Base-by-base conservation (phyloP, 2,797 vertebrate genomes). In the Strix occidentalis region DNA sequence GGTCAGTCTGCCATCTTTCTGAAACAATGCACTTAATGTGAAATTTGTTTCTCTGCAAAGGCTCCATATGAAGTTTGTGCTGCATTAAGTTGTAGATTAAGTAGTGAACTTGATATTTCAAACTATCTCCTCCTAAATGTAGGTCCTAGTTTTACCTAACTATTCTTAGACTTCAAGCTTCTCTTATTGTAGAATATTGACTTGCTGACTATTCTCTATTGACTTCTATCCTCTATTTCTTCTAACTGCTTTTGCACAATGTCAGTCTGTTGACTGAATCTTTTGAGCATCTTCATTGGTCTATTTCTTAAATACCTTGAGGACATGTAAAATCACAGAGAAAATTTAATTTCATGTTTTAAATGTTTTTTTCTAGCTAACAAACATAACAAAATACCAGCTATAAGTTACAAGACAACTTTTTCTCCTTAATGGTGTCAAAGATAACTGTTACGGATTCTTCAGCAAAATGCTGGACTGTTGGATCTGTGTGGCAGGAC, bases 11-110 rank as follows among this genome's bases (percentile, higher is more conserved):
- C 8, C 16, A 61, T 23, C 45, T 43, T 82, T 39, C 35, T 66
- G 71, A 69, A 85, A 54, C 11, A 20, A 8, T 39, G 12, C 20
- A 35, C 13, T 74, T 81, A 41, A 35, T 6, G 6, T 16, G 35
- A 75, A 25, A 33, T 65, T 20, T 28, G 1, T 31, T 50, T 57
- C 24, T 75, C 28, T 58, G 19, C 15, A 69, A 78, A 93, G 25
- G 28, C 5, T 23, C 78, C 19, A 0, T 2, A 4, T 5, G 8
- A 43, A 3, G 0, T 15, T 35, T 56, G 6, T 25, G 23, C 25
- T 51, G 18, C 41, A 50, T 33, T 21, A 45, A 13, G 17, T 6
- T 54, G 16, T 31, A n/a, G 14, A 46, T 31, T 39, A 58, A 60
- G 18, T 21, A 51, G 11, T 8, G 8, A 79, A 72, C 3, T 29